Conservation (phyloP, 2,797 vertebrate genomes). For the Poecilia wingei region DNA sequence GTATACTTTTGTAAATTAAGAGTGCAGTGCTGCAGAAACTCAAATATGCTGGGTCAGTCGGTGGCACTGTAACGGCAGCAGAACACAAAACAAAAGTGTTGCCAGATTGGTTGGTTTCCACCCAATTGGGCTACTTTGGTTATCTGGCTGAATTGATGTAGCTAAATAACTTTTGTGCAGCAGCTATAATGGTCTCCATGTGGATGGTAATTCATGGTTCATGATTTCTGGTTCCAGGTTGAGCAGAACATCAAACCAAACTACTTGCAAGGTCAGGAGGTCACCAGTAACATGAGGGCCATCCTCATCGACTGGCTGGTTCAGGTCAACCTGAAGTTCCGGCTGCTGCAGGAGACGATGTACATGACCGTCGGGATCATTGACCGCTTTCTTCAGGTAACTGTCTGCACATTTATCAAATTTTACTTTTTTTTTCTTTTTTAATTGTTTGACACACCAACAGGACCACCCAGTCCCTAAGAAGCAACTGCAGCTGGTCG, state of each 20-base stretch:
- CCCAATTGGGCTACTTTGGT: too few species aligned
- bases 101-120: too few species aligned
- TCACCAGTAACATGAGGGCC: conserved; percentile 87
- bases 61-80: too few species aligned
- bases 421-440: too few species aligned
- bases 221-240: conserved; percentile 25
- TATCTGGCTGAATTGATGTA: too few species aligned
- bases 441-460: too few species aligned
- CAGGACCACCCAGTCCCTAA: conserved; percentile 86
- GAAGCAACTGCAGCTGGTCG: conserved; percentile 86
- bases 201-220: neutral
- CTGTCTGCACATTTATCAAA: accelerated
- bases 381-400: conserved; percentile 89
- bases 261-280: conserved; percentile 83
- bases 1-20: too few species aligned
- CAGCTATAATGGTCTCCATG: too few species aligned
- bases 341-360: conserved; percentile 88
- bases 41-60: too few species aligned
- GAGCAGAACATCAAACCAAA: conserved; percentile 77
- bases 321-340: conserved; percentile 86
- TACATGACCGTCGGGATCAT: conserved; percentile 89
- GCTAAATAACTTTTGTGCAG: too few species aligned
- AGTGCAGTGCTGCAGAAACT: too few species aligned
- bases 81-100: too few species aligned
- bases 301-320: conserved; percentile 90